Evolutionary conservation across 1,140 invertebrate species (phyloP), one percentile per base, ranked within the genome.

Genomic region (Philopotamus ludificatus): DNA sequence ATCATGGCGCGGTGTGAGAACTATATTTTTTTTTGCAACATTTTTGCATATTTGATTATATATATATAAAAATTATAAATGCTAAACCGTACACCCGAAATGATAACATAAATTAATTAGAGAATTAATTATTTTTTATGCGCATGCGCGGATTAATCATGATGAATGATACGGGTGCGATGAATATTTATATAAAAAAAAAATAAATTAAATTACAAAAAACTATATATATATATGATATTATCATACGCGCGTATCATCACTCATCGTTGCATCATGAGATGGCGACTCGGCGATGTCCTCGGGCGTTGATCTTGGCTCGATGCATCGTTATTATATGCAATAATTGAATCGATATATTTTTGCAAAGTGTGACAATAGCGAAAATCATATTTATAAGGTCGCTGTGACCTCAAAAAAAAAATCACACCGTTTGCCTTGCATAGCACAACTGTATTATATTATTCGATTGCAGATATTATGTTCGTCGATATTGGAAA

Each of bases 31-130:
- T n/a, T n/a, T n/a, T n/a, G n/a, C n/a, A n/a, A n/a, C n/a, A n/a
- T n/a, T n/a, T n/a, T n/a, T n/a, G n/a, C n/a, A n/a, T n/a, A n/a
- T n/a, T n/a, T n/a, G n/a, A n/a, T n/a, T n/a, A n/a, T n/a, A n/a
- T n/a, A n/a, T n/a, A n/a, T n/a, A n/a, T n/a, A n/a, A n/a, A n/a
- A n/a, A n/a, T n/a, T n/a, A n/a, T n/a, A n/a, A n/a, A n/a, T n/a
- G n/a, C n/a, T n/a, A n/a, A n/a, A n/a, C n/a, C n/a, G n/a, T n/a
- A n/a, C n/a, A n/a, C n/a, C n/a, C n/a, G 28, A 54, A 39, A 64
- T 53, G 53, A 64, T 50, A 54, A 53, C 63, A 65, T 65, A 65
- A 65, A 65, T 65, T 65, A 65, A 65, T 65, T 65, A 65, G 34
- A 26, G 63, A 58, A 58, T 65, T 28, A 28, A 49, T 45, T 64